phyloP scores from a whole-genome alignment of 2,888 invertebrate genomes.

The Ornithoptera alexandrae region DNA sequence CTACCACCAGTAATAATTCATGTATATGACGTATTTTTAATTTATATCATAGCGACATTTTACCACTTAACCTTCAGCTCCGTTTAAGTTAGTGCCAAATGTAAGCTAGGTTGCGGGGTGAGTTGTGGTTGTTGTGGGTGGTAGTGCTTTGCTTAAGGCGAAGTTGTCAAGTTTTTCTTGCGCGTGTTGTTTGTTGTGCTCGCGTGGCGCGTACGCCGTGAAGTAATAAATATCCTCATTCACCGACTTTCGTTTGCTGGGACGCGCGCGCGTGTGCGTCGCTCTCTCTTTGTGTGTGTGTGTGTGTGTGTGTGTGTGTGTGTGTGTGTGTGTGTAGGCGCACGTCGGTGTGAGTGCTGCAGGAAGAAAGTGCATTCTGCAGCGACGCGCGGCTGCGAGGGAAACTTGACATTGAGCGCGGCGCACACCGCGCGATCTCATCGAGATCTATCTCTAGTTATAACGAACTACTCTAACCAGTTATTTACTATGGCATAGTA shows the following conservation, averaged over 20 bases:
- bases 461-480: too few relatives aligned
- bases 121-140: too few relatives aligned
- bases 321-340: constrained; percentile 36
- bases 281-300: constrained; percentile 10
- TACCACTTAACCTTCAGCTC: too few relatives aligned
- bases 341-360: constrained; percentile 32
- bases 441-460: constrained; percentile 24
- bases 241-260: constrained; percentile 49
- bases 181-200: not conserved
- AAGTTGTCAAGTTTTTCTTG: too few relatives aligned
- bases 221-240: constrained; percentile 38
- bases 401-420: constrained; percentile 63
- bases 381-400: constrained; percentile 64
- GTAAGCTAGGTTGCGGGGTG: too few relatives aligned
- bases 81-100: too few relatives aligned
- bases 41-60: too few relatives aligned
- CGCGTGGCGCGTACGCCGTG: not conserved
- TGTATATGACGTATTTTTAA: too few relatives aligned
- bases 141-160: too few relatives aligned
- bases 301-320: constrained; percentile 35
- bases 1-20: too few relatives aligned
- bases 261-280: constrained; percentile 15
- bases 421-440: constrained; percentile 12
- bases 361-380: constrained; percentile 79
- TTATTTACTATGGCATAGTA: too few relatives aligned